These are phyloP conservation scores for Thalassaphorura encarpata DNA, from an alignment of 1,140 invertebrate species.

Conservation along the genomic window DNA sequence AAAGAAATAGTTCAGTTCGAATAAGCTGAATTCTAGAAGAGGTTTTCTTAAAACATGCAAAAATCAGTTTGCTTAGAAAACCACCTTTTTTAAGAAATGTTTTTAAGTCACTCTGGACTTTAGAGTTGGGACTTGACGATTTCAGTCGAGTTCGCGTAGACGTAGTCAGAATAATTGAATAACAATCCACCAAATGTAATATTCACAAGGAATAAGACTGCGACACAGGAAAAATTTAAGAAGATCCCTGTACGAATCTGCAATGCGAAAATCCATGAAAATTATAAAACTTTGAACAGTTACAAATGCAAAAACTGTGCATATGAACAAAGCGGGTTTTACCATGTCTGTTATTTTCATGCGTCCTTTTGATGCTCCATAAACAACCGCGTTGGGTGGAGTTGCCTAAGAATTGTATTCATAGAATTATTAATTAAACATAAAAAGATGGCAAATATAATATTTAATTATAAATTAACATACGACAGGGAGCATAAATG, in stretches of 20 bases:
- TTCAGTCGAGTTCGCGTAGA: too few relatives aligned
- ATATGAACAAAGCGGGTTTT: too few relatives aligned
- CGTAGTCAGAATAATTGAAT: conserved; percentile 23
- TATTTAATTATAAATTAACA: too few relatives aligned
- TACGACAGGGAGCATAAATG: conserved; percentile 56
- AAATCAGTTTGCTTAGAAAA: too few relatives aligned
- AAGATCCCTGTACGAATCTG: conserved; percentile 27
- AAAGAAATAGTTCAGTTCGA: too few relatives aligned
- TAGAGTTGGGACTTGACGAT: too few relatives aligned
- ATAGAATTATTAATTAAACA: not conserved
- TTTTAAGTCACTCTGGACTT: too few relatives aligned
- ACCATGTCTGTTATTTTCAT: conserved; percentile 28
- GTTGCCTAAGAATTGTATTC: conserved; percentile 39
- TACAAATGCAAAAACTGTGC: too few relatives aligned
- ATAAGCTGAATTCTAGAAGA: too few relatives aligned
- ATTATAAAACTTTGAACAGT: conserved; percentile 24
- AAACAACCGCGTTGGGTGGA: conserved; percentile 90
- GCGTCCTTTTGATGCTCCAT: conserved; percentile 52
- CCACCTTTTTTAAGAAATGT: too few relatives aligned
- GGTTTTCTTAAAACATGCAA: too few relatives aligned
- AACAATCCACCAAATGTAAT: conserved; percentile 22
- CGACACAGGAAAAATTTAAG: conserved; percentile 24
- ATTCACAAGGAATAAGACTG: conserved; percentile 20
- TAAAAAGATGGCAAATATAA: not conserved
- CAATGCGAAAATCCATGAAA: too few relatives aligned